phyloP scores from a whole-genome alignment of 2,797 vertebrate genomes.

The Phataginus tetradactyla region DNA sequence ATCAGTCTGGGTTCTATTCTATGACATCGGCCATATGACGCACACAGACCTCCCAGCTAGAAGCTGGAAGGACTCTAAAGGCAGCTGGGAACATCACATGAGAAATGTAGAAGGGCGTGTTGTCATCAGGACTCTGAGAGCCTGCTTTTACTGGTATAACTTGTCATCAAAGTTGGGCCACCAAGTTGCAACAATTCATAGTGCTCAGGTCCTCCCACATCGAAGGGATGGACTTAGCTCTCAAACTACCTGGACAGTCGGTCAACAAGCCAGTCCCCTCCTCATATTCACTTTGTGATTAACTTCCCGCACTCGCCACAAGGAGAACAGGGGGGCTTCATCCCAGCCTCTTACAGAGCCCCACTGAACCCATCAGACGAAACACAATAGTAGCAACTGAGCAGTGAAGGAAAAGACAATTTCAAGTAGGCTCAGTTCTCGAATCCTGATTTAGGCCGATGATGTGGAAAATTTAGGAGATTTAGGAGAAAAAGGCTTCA shows the following conservation, averaged over 20 bases:
- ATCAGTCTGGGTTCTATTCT: background rate
- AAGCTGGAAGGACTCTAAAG: background rate
- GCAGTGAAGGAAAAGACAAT: constrained; percentile 64
- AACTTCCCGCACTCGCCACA: background rate
- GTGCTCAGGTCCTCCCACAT: background rate
- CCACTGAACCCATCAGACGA: background rate
- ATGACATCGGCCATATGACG: background rate
- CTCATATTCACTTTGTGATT: background rate
- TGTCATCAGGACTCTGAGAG: background rate
- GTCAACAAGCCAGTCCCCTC: background rate
- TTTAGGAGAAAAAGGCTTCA: constrained; percentile 72
- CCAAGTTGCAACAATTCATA: background rate
- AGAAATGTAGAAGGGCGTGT: background rate
- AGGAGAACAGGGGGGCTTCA: background rate
- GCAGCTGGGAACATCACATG: background rate
- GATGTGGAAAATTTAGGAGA: constrained; percentile 76
- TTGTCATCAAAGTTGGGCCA: background rate
- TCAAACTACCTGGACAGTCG: background rate
- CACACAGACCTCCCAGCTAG: background rate
- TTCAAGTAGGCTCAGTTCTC: constrained; percentile 72
- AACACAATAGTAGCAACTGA: constrained; percentile 75
- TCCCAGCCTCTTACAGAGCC: background rate
- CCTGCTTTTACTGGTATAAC: background rate
- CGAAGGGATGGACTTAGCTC: background rate
- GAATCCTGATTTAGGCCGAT: constrained; percentile 79